Evolutionary conservation across 2,113 vertebrate species (phyloP), one percentile per base, ranked within the genome.

Genomic region (Xiphophorus maculatus): DNA sequence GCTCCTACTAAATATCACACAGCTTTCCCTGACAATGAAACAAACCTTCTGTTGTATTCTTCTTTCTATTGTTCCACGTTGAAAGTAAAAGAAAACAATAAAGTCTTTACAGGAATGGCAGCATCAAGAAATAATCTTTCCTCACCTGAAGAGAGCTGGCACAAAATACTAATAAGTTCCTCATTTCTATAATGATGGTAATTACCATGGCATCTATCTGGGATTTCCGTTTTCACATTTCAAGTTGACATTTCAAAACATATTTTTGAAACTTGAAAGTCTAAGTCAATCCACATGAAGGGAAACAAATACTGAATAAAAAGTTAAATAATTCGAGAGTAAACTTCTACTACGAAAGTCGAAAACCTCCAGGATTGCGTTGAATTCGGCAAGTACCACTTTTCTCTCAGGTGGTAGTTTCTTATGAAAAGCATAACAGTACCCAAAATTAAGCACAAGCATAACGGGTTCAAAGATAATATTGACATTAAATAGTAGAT

Each of bases 111-210:
- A 27, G n/a, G 28, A 66, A 37, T n/a, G 9, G 17, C 75, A 65
- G 22, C 9, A 15, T n/a, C n/a, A 64, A 3, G 7, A 30, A 71
- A 48, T 61, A 71, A 27, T n/a, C 12, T n/a, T 27, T 73, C 29
- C 62, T 71, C 54, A 63, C 15, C 40, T 70, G 27, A 33, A 61
- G 75, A 73, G 60, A 69, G 30, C 29, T 33, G 35, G 63, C 29
- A 51, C 37, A 64, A 74, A 74, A 28, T 15, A 30, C 28, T 40
- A 74, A 54, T 29, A 63, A 73, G 25, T n/a, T 42, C 22, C 35
- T 72, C 28, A 72, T 72, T 63, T 63, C 8, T 4, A 71, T 71
- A 40, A 28, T 62, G 58, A 28, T 28, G 13, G 25, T 66, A 8
- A 73, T 79, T 51, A 67, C 29, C 22, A 42, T 32, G 25, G 27